Percentiles rank a stretch among this genome's conserved stretches.
These are phyloP conservation scores for Phocoena phocoena DNA, from an alignment of 2,113 vertebrate genomes.

Conservation along the genomic window DNA sequence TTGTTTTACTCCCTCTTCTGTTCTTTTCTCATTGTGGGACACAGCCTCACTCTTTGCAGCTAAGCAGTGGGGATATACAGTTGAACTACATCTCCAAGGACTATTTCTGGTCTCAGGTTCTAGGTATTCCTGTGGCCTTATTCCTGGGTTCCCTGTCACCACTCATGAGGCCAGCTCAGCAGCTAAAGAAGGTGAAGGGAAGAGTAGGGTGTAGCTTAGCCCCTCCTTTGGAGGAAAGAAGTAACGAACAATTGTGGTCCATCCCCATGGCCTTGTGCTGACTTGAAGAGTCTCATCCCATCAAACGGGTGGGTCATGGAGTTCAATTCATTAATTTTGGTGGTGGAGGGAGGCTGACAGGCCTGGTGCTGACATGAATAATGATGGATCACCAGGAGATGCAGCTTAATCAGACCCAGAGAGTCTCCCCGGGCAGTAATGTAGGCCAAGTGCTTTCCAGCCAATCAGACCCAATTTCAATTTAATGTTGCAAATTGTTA, in stretches of 20 bases:
- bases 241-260: not conserved
- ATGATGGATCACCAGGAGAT: constrained; percentile 73
- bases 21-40: not conserved
- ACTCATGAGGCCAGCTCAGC: not conserved
- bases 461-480: constrained; percentile 40
- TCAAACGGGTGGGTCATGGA: not conserved
- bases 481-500: constrained; percentile 54
- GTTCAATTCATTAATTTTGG: constrained; percentile 77
- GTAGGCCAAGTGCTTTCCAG: constrained; percentile 66
- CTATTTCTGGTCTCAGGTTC: not conserved
- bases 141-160: not conserved
- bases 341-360: constrained; percentile 62
- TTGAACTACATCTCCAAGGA: accelerated
- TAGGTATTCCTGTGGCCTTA: not conserved
- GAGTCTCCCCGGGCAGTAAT: constrained; percentile 58
- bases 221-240: not conserved
- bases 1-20: not conserved
- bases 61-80: not conserved
- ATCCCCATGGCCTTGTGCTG: not conserved
- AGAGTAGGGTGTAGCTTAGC: not conserved
- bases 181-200: not conserved
- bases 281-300: constrained; percentile 29
- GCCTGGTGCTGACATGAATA: constrained; percentile 64
- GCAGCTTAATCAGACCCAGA: constrained; percentile 65
- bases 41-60: accelerated